phyloP scores from a whole-genome alignment of 1,140 invertebrate species.

The Oryzaephilus surinamensis region DNA sequence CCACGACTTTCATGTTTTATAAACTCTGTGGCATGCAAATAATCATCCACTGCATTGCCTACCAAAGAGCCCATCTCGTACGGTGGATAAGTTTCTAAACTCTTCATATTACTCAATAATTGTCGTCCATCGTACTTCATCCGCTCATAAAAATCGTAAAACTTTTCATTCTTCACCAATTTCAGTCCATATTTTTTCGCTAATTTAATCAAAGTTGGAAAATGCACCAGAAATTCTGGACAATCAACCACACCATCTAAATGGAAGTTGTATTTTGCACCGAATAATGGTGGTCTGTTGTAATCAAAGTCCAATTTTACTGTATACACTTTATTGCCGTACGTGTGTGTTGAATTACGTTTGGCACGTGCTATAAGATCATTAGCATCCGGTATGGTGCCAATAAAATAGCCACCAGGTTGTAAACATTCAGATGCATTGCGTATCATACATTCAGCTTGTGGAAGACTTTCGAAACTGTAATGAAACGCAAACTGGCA shows the following conservation, averaged over 20 bases:
- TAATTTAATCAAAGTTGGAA: slow-evolving; percentile 74
- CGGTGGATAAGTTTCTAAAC: slow-evolving; percentile 58
- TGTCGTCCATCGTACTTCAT: slow-evolving; percentile 48
- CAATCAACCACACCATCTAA: slow-evolving; percentile 95
- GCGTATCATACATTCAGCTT: slow-evolving; percentile 84
- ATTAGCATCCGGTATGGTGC: slow-evolving; percentile 88
- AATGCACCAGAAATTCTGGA: slow-evolving; percentile 95
- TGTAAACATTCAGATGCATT: slow-evolving; percentile 85
- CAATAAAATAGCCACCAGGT: slow-evolving; percentile 91
- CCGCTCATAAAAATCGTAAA: slow-evolving; percentile 72
- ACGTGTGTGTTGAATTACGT: slow-evolving; percentile 49
- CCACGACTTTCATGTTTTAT: slow-evolving; percentile 39
- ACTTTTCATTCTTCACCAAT: slow-evolving; percentile 59
- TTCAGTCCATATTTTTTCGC: slow-evolving; percentile 74
- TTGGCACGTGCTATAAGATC: slow-evolving; percentile 61
- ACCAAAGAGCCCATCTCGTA: slow-evolving; percentile 43
- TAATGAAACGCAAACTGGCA: slow-evolving; percentile 98
- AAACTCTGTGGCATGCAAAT: slow-evolving; percentile 58
- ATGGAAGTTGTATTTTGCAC: slow-evolving; percentile 92
- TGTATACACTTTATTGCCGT: slow-evolving; percentile 81
- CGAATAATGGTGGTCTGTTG: slow-evolving; percentile 76
- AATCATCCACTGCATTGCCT: slow-evolving; percentile 52
- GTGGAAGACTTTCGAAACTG: slow-evolving; percentile 84
- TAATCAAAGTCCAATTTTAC: slow-evolving; percentile 69
- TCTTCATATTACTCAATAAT: slow-evolving; percentile 65